Base-by-base conservation (phyloP, 2,888 invertebrate genomes). In the Copidosoma aretas region DNA sequence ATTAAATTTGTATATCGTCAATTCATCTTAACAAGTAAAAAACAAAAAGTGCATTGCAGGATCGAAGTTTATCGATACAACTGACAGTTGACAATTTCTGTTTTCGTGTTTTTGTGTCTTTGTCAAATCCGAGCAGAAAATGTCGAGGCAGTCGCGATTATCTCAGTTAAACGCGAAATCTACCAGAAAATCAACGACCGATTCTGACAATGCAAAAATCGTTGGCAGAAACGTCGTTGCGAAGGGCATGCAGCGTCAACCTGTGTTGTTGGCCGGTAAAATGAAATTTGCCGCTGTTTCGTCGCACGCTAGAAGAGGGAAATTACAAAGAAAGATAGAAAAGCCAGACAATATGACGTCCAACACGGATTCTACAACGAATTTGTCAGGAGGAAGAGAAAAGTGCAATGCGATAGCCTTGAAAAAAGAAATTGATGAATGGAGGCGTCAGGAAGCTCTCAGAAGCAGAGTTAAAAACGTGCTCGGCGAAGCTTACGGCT, bases 381-480 rank as follows among this genome's bases (percentile, higher is more conserved):
- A 67, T 25, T n/a, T 52, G 19, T 62, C 62, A 12, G 67, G 8
- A 12, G 67, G 8, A 32, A 32, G 32, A 32, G 32, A 32, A 32
- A 32, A 32, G 8, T 32, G 17, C n/a, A 64, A 56, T 43, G 51
- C 60, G 4, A 24, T 64, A 8, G 19, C 54, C 4, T 22, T 68
- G n/a, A 68, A 24, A 52, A 53, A 64, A 25, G 68, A 68, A 61
- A 64, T 68, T 14, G n/a, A 53, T 15, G 68, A 68, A 32, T 68
- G 68, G 68, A 68, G n/a, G 17, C 63, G 60, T 15, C 62, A 62
- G 24, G 67, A 63, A 57, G 32, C 10, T 3, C 52, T 62, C 1
- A 61, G 57, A 25, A 67, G 67, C n/a, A 61, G 41, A 32, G 53
- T 43, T 8, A 61, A 61, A 41, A 15, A 58, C 19, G 14, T 53